phyloP scores from a whole-genome alignment of 2,888 invertebrate species.

The Dasypogon diadema region DNA sequence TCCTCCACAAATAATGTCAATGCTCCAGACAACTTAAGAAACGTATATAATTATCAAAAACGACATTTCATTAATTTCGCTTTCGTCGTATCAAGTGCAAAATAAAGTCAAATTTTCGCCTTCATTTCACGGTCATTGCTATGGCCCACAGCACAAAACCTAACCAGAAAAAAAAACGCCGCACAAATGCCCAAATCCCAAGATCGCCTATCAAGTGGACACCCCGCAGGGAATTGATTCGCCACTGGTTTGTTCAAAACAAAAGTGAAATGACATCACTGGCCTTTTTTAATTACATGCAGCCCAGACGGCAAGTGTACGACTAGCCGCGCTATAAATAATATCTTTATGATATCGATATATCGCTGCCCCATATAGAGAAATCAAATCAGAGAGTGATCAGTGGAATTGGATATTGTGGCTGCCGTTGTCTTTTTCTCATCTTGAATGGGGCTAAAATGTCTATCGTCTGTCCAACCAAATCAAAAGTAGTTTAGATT shows the following conservation, averaged over 20 bases:
- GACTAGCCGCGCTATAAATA: constrained; percentile 40
- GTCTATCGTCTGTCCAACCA: constrained; percentile 43
- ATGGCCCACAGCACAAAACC: constrained; percentile 16
- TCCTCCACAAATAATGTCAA: constrained; percentile 19
- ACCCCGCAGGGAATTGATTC: constrained; percentile 48
- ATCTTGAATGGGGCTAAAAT: background rate
- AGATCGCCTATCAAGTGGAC: constrained; percentile 48
- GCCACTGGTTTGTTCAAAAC: constrained; percentile 49
- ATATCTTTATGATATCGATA: constrained; percentile 48
- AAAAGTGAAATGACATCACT: constrained; percentile 54
- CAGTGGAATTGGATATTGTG: constrained; percentile 11
- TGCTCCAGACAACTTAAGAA: constrained; percentile 11
- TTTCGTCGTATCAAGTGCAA: constrained; percentile 39
- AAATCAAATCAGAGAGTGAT: constrained; percentile 38
- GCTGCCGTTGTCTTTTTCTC: constrained; percentile 9
- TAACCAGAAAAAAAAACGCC: constrained; percentile 20
- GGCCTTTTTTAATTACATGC: constrained; percentile 48
- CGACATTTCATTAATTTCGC: constrained; percentile 45
- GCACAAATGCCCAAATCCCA: background rate
- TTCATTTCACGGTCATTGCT: constrained; percentile 47
- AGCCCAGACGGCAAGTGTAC: constrained; percentile 38
- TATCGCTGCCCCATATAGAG: constrained; percentile 35
- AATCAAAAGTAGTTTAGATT: constrained; percentile 28
- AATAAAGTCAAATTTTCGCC: constrained; percentile 38
- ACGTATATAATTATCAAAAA: constrained; percentile 22